phyloP scores from a whole-genome alignment of 2,797 vertebrate genomes.

The Dryobates pubescens region DNA sequence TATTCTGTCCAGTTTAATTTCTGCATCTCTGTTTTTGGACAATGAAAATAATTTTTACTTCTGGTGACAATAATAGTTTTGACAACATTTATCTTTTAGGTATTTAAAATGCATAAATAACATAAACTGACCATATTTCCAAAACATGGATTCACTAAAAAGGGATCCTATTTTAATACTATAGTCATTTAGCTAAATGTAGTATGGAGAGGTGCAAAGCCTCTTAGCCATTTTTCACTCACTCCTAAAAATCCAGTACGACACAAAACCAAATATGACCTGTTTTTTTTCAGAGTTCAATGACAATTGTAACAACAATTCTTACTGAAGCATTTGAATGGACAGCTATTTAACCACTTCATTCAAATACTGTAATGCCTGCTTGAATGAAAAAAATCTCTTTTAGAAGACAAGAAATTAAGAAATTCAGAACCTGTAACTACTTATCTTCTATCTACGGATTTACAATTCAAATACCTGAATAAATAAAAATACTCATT shows the following conservation, averaged over 20 bases:
- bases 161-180: background rate
- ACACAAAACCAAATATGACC: background rate
- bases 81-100: background rate
- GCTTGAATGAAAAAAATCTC: too few species aligned
- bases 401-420: too few species aligned
- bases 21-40: background rate
- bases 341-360: background rate
- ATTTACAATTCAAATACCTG: background rate
- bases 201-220: background rate
- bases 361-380: too few species aligned
- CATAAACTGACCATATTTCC: background rate
- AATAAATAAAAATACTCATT: background rate
- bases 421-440: too few species aligned
- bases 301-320: background rate
- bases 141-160: background rate
- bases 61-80: background rate
- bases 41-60: background rate
- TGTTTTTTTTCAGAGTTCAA: constrained; percentile 8
- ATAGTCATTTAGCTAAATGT: background rate
- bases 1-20: background rate
- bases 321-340: background rate
- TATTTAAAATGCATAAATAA: background rate
- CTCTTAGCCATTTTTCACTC: background rate
- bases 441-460: background rate
- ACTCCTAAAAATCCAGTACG: background rate